Base-by-base conservation (phyloP, 2,888 invertebrate species). In the Drosophila rubida region DNA sequence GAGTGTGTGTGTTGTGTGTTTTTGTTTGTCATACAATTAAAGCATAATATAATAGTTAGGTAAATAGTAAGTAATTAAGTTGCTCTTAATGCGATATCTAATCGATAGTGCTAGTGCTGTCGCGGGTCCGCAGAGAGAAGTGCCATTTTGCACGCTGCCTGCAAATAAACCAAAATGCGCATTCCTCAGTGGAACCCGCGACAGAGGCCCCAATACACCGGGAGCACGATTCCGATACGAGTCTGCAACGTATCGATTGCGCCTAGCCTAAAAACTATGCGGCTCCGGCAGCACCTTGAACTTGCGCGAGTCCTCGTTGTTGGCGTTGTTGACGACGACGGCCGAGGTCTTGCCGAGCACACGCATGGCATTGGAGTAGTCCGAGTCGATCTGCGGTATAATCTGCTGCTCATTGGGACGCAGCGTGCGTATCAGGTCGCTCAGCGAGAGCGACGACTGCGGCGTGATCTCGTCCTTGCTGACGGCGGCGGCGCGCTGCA, bases 321-420 rank as follows among this genome's bases (percentile, higher is more conserved):
- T 72, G n/a, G n/a, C n/a, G 62, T 79, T 83, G 46, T 62, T 72
- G 62, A 60, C 50, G 48, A 88, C 86, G 39, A 89, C 67, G 25
- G 87, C 85, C 4, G 88, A 81, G 37, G 83, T 86, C 65, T 92
- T 92, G 67, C 92, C 92, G 45, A 92, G 87, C 14, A 92, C 92
- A 63, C 91, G 89, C 91, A 92, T 92, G 55, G 92, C 92, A 73
- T 92, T 91, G 14, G 92, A 92, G 75, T 92, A 92, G 69, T 92
- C 91, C 2, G 92, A 92, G 77, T 92, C 92, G 59, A 92, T 92
- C 84, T 92, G 92, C 30, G 92, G 92, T 39, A 90, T 89, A 44
- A 91, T 90, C 75, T 92, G 92, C 61, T 91, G 91, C 23, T 92
- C 92, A 57, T 90, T 91, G 30, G 92, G 92, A 41, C 90, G 89